Evolutionary conservation across 2,797 vertebrate genomes (phyloP).

Genomic region (Setipinna tenuifilis): DNA sequence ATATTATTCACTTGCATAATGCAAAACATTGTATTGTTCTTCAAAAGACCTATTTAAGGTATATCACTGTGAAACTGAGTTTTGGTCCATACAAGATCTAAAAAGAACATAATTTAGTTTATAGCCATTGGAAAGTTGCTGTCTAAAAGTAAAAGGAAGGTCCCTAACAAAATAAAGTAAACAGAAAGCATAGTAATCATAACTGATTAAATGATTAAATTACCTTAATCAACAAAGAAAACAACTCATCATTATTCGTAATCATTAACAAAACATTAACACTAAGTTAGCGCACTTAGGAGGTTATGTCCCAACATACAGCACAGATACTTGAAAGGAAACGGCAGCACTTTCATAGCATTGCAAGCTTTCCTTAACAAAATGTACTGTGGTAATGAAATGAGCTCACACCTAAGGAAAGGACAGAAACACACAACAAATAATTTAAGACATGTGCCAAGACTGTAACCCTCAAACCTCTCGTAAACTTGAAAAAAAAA

Average conservation of each 20-base stretch:
- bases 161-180: not conserved
- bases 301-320: not conserved
- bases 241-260: not conserved
- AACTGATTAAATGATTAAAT: not conserved
- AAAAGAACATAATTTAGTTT: not conserved
- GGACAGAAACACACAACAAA: constrained; percentile 1
- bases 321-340: not conserved
- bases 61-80: not conserved
- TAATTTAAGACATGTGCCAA: not conserved
- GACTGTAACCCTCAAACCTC: not conserved
- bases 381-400: not conserved
- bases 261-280: not conserved
- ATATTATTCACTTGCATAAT: constrained; percentile 8
- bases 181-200: not conserved
- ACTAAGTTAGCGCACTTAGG: not conserved
- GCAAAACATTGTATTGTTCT: not conserved
- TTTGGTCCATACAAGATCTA: not conserved
- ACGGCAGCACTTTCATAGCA: not conserved
- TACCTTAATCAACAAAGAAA: not conserved
- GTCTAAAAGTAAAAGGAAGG: not conserved
- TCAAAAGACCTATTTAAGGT: constrained; percentile 1
- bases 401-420: not conserved
- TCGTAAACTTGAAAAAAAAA: not conserved
- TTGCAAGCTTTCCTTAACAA: not conserved
- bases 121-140: not conserved